Conservation (phyloP, 2,888 invertebrate genomes). For the Xestoiulus laeticollis region DNA sequence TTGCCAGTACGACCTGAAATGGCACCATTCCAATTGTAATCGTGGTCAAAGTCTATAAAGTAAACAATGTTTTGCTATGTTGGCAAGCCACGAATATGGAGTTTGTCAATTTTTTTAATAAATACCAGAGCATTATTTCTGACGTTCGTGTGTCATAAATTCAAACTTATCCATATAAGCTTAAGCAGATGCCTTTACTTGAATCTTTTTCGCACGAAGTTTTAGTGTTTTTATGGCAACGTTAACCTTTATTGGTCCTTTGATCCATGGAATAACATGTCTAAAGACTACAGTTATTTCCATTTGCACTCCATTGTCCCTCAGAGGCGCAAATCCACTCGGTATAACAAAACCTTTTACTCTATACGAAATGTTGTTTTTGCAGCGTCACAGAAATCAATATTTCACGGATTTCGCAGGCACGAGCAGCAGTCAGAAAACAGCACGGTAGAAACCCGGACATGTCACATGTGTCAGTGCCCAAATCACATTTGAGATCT, state of each 20-base stretch:
- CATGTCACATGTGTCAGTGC: background rate
- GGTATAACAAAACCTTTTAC: background rate
- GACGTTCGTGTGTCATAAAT: no score
- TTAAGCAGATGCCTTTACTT: background rate
- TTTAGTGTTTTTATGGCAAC: background rate
- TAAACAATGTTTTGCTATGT: no score
- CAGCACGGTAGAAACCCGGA: background rate
- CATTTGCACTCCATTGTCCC: background rate
- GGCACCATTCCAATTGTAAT: no score
- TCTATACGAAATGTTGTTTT: background rate
- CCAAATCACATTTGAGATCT: background rate
- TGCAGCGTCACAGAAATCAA: conserved; percentile 30
- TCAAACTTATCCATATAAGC: no score
- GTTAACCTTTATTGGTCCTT: background rate
- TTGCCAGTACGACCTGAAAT: no score
- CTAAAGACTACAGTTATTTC: background rate
- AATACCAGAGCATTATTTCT: no score
- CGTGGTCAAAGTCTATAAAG: no score
- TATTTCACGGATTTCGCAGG: background rate
- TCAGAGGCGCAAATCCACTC: background rate
- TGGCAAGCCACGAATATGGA: no score
- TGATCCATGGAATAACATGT: conserved; percentile 8
- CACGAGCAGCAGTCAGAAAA: background rate
- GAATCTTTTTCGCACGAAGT: background rate
- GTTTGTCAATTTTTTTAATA: no score